Conservation (phyloP, 2,797 vertebrate genomes). For the Pseudocheirus occidentalis region DNA sequence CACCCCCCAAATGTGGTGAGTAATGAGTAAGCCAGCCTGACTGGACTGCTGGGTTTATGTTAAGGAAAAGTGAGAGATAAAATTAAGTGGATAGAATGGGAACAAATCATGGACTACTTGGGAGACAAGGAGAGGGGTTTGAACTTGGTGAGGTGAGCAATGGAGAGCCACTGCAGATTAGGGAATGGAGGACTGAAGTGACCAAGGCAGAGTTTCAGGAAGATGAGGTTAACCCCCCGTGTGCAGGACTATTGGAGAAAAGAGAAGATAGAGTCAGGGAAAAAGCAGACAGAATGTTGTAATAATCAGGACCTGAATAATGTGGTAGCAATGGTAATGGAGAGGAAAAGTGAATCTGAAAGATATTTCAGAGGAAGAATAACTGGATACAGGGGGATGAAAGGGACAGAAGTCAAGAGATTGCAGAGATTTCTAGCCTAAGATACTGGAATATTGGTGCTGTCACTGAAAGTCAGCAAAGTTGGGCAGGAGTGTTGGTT, state of each 20-base stretch:
- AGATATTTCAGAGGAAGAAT: not conserved
- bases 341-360: not conserved
- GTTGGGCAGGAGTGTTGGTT: not conserved
- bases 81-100: not conserved
- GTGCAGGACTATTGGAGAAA: not conserved
- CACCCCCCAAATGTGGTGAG: not conserved
- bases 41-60: not conserved
- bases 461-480: not conserved
- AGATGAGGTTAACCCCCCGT: not conserved
- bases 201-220: not conserved
- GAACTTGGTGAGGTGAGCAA: constrained; percentile 23
- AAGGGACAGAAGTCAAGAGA: not conserved
- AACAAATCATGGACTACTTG: not conserved
- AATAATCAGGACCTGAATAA: not conserved
- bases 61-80: not conserved
- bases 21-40: not conserved
- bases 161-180: not conserved
- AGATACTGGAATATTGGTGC: not conserved
- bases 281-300: not conserved
- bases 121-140: not conserved
- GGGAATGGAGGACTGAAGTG: not conserved
- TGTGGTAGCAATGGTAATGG: not conserved
- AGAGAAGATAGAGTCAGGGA: not conserved
- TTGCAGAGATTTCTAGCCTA: not conserved
- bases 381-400: not conserved